Evolutionary conservation across 2,888 invertebrate species (phyloP), one percentile per base, ranked within the genome.

Genomic region (Lissocephala sabroskyi): DNA sequence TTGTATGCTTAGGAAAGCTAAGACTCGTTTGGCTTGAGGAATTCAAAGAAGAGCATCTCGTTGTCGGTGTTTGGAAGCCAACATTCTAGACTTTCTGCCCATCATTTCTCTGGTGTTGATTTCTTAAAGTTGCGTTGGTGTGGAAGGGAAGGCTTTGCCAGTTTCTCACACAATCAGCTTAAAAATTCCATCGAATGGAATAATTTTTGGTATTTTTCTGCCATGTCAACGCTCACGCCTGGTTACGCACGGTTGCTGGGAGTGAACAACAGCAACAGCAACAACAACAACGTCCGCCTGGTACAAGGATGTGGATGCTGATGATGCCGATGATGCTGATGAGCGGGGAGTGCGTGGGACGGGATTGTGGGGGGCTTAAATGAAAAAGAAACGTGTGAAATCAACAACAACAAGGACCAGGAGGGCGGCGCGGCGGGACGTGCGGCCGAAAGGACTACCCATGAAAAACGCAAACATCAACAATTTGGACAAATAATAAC

Each of bases 161-260:
- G 3, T 23, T 23, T 23, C 23, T 7, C 7, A 23, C 33, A 33
- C 9, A 33, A n/a, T 33, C 13, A 40, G 26, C 26, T 19, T 11
- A 6, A 32, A 32, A 32, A 4, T 32, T 11, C n/a, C 11, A 32
- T 71, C 56, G 62, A 68, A 76, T 66, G 53, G 45, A 73, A 71
- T 71, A 60, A 76, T 52, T 63, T 61, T 55, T 53, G 45, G 49
- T 56, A 65, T 60, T 76, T 79, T 77, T 79, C 48, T 75, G 78
- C 75, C 64, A 59, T 66, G 76, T 79, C 79, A 79, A 79, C 79
- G 79, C 76, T 76, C 75, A 62, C 62, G 74, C 57, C 67, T 73
- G 65, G 71, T 60, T 79, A 71, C 65, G 59, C 65, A 68, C 58
- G 59, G 47, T 52, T 59, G 66, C 7, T 23, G 7, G 23, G 23